Evolutionary conservation across 2,797 vertebrate genomes (phyloP).

Genomic region (Myotis daubentonii): DNA sequence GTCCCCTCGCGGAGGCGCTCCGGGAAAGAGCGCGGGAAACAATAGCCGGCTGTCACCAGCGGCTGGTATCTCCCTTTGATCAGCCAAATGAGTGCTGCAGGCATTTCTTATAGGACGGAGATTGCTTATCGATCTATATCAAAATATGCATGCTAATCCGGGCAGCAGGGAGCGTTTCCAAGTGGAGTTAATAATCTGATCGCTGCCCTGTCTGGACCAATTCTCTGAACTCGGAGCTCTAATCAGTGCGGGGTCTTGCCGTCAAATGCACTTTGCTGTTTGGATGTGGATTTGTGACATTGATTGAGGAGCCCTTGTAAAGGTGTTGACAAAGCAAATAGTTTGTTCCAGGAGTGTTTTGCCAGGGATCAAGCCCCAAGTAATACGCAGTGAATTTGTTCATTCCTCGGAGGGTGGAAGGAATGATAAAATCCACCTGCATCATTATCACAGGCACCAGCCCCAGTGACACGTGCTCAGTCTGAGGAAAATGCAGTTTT

Average conservation of each 20-base stretch:
- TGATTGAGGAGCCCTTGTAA: slow-evolving; percentile 99
- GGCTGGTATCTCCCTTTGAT: slow-evolving; percentile 98
- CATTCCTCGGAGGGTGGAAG: slow-evolving; percentile 92
- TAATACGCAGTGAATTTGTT: slow-evolving; percentile 99
- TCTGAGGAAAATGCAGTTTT: slow-evolving; percentile 81
- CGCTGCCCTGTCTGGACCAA: slow-evolving; percentile 99
- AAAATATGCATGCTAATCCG: slow-evolving; percentile 99
- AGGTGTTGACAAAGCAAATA: slow-evolving; percentile 99
- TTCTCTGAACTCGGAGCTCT: slow-evolving; percentile 98
- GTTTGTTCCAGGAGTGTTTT: slow-evolving; percentile 99
- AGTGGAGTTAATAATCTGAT: slow-evolving; percentile 99
- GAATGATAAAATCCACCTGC: slow-evolving; percentile 91
- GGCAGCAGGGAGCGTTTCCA: slow-evolving; percentile 97
- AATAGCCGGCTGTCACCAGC: slow-evolving; percentile 96
- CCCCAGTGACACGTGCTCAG: slow-evolving; percentile 85
- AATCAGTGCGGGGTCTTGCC: slow-evolving; percentile 99
- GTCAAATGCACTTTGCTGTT: slow-evolving; percentile 99
- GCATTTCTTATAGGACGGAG: slow-evolving; percentile 99
- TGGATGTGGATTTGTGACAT: slow-evolving; percentile 99
- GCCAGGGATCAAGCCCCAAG: slow-evolving; percentile 99
- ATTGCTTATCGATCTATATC: slow-evolving; percentile 99
- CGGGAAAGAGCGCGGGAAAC: slow-evolving; percentile 92
- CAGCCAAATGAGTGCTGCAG: slow-evolving; percentile 99
- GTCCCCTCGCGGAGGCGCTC: slow-evolving; percentile 88
- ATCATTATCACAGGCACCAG: slow-evolving; percentile 86